Conservation (phyloP, 2,888 invertebrate species). For the Heliconius erato region DNA sequence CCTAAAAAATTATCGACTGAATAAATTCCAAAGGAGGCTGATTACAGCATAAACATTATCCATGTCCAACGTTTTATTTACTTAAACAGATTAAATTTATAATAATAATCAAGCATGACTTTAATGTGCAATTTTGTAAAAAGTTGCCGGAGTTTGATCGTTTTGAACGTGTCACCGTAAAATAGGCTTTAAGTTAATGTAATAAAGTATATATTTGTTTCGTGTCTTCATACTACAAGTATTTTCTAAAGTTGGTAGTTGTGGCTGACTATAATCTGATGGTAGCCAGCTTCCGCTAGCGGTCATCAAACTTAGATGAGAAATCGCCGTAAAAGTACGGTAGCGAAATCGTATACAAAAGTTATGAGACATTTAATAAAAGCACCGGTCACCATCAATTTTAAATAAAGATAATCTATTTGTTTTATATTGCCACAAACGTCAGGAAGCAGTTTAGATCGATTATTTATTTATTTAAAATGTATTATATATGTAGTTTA, state of each 20-base stretch:
- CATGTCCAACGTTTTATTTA: constrained; percentile 20
- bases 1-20: not conserved
- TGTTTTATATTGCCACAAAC: constrained; percentile 19
- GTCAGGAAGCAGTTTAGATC: not conserved
- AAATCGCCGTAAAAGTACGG: constrained; percentile 35
- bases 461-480: constrained; percentile 11
- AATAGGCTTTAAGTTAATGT: constrained; percentile 36
- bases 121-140: constrained; percentile 59
- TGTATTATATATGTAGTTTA: not conserved
- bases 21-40: not conserved
- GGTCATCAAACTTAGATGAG: constrained; percentile 59
- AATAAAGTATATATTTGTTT: constrained; percentile 45
- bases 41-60: not conserved
- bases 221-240: constrained; percentile 45
- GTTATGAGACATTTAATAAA: constrained; percentile 33
- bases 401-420: constrained; percentile 29
- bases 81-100: constrained; percentile 51
- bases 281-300: constrained; percentile 58
- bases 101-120: constrained; percentile 55
- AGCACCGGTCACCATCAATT: constrained; percentile 18
- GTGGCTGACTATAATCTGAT: constrained; percentile 53
- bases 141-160: constrained; percentile 49
- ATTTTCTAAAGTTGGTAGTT: constrained; percentile 50
- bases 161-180: constrained; percentile 28
- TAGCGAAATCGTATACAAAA: constrained; percentile 36